Base-by-base conservation (phyloP, 2,888 invertebrate genomes). In the Pristionchus exspectatus region DNA sequence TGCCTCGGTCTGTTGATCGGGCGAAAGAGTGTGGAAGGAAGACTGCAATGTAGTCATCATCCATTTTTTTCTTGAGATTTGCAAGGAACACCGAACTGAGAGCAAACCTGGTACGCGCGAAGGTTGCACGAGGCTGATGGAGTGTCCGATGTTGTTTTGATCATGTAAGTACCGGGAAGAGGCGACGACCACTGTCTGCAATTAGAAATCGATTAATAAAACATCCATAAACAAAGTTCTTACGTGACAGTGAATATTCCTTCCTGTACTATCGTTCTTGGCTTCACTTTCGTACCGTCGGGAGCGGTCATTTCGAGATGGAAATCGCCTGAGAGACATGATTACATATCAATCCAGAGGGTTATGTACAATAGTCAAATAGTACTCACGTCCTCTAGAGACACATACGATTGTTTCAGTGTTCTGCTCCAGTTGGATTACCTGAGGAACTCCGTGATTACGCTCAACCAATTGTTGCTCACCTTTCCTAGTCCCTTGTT, bases 91-190 rank as follows among this genome's bases (percentile, higher is more conserved):
- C 5, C 21, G 38, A 59, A 59, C 12, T 1, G 59, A 0, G 2
- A 59, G 59, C 9, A n/a, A 63, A 90, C 84, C 50, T 88, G 89
- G 30, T 87, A 91, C 21, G 87, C 90, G 30, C 91, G 91, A 56
- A 88, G 38, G 44, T 30, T 72, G 87, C 91, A 91, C 10, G 87
- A 30, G 66, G 87, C 59, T 21, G 44, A 27, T 21, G 83, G 72
- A 3, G 50, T 27, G 16, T 21, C 27, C 2, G 91, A 88, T 5
- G 89, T 81, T 2, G 89, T 30, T 50, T 77, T 66, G 81, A 88
- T 66, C 9, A 88, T 69, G 83, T 90, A 91, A 16, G 74, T 30
- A 21, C 91, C 91, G 50, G 69, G 33, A 1, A 90, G 33, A 14
- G 88, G 83, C 0, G 85, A 72, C 21, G 85, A 30, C 38, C 56